Evolutionary conservation across 53 echinoderm and acorn worm species (phyloP), one percentile per base, ranked within the genome.

Genomic region (Mesocentrotus franciscanus): DNA sequence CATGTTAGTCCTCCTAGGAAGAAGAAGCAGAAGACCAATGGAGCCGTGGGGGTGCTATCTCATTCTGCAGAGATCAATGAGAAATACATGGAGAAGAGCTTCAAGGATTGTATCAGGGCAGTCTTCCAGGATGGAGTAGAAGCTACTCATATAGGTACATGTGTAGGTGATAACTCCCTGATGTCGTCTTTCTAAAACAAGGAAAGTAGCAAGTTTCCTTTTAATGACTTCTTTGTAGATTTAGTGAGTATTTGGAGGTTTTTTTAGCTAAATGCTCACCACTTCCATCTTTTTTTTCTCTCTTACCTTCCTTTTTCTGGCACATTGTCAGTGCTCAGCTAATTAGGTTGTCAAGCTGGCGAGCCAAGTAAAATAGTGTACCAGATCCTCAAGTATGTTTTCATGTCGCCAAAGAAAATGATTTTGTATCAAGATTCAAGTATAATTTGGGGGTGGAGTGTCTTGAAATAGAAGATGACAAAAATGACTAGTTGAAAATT

Each of bases 11-110:
- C 35, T 12, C 90, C 90, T 27, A 13, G 90, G 26, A 90, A 90
- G 90, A 90, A 90, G 60, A 90, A 90, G 90, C 58, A 60, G 90
- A 90, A 90, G 60, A 90, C 90, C 10, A 60, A 90, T 90, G 90
- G 90, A 90, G 60, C 13, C 15, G 14, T 12, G 24, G 35, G 60
- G 27, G 12, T 26, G 15, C 90, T 90, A n/a, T 60, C 62, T 12
- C 92, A 62, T 66, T 24, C 92, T 33, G 74, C 76, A 26, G 56
- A 93, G 39, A 93, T 93, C 76, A 93, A 70, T 56, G 56, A 72
- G 1, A 55, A 56, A 16, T 93, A 93, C 58, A n/a, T 93, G 93
- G 58, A 76, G 76, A 49, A 93, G 58, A 75, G 93, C 60, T 93
- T 93, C 93, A 93, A 76, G 57, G 74, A 93, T 24, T 74, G 72